A percentile compares a stretch with the other conserved stretches of the same genome.
Conservation (phyloP, 2,113 vertebrate species). For the Paratilapia polleni region DNA sequence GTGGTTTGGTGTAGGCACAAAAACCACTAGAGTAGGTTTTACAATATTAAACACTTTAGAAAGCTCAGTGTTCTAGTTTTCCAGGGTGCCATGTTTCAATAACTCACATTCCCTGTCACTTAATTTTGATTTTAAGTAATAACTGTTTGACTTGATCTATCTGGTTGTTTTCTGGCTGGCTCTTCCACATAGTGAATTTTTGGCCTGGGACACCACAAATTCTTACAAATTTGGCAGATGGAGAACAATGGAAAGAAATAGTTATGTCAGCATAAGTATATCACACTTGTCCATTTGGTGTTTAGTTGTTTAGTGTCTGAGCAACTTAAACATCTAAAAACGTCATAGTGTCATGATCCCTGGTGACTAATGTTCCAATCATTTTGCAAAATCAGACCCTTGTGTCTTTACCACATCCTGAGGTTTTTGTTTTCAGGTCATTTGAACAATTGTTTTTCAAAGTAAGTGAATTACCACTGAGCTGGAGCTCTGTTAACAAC, state of each 20-base stretch:
- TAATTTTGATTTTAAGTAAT: neutral
- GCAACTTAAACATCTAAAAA: neutral
- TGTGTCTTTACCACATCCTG: neutral
- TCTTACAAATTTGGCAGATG: neutral
- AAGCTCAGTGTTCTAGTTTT: neutral
- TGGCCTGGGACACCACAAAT: neutral
- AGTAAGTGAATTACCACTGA: conserved; percentile 10
- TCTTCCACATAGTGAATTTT: neutral
- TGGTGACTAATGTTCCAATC: neutral
- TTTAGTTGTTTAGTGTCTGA: neutral
- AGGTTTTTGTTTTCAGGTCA: conserved; percentile 18
- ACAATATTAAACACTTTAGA: neutral
- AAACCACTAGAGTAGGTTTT: neutral
- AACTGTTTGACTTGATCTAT: neutral
- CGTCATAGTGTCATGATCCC: neutral
- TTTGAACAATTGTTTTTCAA: conserved; percentile 20
- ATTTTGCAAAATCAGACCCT: neutral
- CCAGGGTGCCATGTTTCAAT: neutral
- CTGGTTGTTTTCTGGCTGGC: neutral
- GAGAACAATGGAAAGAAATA: neutral
- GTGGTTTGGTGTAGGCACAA: neutral
- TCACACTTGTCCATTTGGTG: neutral
- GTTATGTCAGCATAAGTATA: neutral
- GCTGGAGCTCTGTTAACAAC: neutral
- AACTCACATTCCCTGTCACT: neutral